Conservation (phyloP, 2,888 invertebrate genomes). For the Amiota minor region DNA sequence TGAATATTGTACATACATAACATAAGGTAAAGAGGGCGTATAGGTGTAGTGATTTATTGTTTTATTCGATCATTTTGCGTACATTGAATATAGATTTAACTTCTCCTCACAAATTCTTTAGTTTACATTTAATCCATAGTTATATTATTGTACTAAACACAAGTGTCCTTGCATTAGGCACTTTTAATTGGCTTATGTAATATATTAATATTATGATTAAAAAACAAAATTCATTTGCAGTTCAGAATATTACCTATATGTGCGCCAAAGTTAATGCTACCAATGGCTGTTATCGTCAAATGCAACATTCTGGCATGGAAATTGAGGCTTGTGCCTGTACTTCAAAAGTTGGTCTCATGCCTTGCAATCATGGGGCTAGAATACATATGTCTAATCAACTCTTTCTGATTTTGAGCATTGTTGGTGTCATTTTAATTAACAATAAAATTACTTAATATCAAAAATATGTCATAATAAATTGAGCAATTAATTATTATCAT, state of each 20-base stretch:
- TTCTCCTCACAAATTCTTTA: too few species aligned
- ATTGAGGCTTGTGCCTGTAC: slow-evolving; percentile 76
- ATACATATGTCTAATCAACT: not conserved
- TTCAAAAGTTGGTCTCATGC: slow-evolving; percentile 70
- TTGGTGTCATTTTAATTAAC: not conserved
- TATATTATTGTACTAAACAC: too few species aligned
- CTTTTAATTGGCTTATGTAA: too few species aligned
- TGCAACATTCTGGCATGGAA: slow-evolving; percentile 73
- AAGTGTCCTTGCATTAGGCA: too few species aligned
- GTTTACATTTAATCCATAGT: too few species aligned
- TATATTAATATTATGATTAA: too few species aligned
- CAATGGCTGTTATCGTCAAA: slow-evolving; percentile 78
- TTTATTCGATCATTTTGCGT: too few species aligned
- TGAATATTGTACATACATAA: too few species aligned
- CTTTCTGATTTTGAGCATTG: not conserved
- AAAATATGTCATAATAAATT: not conserved
- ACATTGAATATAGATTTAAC: too few species aligned
- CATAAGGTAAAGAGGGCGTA: too few species aligned
- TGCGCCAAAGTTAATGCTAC: slow-evolving; percentile 79
- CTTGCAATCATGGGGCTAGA: slow-evolving; percentile 72
- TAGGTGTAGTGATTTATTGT: too few species aligned
- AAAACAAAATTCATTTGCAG: slow-evolving; percentile 69
- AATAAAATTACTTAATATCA: not conserved
- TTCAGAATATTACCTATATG: slow-evolving; percentile 81
- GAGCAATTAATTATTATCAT: not conserved